phyloP scores from a whole-genome alignment of 1,140 invertebrate species.

The Euborellia annulipes region DNA sequence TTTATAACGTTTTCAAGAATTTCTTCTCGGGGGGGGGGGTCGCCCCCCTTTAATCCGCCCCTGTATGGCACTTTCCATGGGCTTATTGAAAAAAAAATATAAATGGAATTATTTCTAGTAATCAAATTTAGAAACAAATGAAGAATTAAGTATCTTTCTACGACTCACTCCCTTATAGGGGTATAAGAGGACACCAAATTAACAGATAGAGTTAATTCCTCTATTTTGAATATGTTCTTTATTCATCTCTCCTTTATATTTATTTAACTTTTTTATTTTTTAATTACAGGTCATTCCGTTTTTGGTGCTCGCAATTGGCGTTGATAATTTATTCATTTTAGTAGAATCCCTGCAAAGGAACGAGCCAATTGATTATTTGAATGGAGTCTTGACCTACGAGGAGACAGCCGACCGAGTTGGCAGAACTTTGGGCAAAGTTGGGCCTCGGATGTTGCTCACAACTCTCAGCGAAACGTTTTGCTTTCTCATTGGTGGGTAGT shows the following conservation, averaged over 20 bases:
- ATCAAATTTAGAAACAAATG: too few relatives aligned
- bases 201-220: too few relatives aligned
- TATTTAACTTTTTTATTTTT: constrained; percentile 7
- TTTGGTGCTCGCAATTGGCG: constrained; percentile 78
- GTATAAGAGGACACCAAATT: too few relatives aligned
- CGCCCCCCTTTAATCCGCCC: too few relatives aligned
- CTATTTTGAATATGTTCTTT: too few relatives aligned
- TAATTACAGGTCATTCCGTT: constrained; percentile 65
- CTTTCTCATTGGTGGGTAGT: constrained; percentile 63
- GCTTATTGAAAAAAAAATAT: too few relatives aligned
- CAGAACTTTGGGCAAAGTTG: constrained; percentile 58
- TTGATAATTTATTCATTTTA: constrained; percentile 89
- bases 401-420: constrained; percentile 44
- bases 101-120: too few relatives aligned
- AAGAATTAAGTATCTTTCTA: neutral
- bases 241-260: neutral
- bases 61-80: too few relatives aligned
- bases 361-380: neutral
- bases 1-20: too few relatives aligned
- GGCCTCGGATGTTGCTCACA: constrained; percentile 78
- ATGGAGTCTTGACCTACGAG: constrained; percentile 29
- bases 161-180: too few relatives aligned
- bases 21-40: too few relatives aligned
- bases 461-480: constrained; percentile 70
- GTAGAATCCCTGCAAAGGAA: constrained; percentile 49